A percentile compares a stretch with the other conserved stretches of the same genome.
Conservation (phyloP, 2,888 invertebrate genomes). For the Luperina nickerlii region DNA sequence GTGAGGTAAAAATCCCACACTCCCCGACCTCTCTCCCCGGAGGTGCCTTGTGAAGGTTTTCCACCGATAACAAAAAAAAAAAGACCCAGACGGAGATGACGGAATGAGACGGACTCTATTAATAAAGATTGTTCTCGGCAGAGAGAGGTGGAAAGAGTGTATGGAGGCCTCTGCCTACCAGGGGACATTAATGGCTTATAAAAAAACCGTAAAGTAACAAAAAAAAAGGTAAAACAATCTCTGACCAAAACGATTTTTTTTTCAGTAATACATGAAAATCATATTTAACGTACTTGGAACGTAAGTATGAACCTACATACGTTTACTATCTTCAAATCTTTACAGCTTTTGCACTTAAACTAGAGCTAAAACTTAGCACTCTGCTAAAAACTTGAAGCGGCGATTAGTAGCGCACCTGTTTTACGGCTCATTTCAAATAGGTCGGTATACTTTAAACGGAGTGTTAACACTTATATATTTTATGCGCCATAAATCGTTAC, state of each 20-base stretch:
- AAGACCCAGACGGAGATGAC: background rate
- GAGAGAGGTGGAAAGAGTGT: background rate
- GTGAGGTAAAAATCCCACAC: no score
- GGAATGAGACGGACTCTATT: background rate
- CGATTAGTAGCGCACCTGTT: constrained; percentile 46
- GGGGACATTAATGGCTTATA: background rate
- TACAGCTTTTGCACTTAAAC: constrained; percentile 23
- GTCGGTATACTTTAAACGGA: constrained; percentile 38
- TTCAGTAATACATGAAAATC: background rate
- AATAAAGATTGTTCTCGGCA: background rate
- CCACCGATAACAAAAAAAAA: no score
- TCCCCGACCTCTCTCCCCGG: no score
- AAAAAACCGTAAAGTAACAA: no score
- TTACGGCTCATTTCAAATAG: constrained; percentile 33
- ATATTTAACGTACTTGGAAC: background rate
- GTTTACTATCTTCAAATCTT: constrained; percentile 8
- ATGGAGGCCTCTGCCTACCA: background rate
- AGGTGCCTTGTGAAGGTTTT: no score
- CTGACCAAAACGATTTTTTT: background rate
- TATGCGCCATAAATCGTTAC: constrained; percentile 33
- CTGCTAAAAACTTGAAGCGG: constrained; percentile 28
- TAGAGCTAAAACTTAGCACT: constrained; percentile 36
- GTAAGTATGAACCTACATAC: background rate
- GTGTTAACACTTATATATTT: constrained; percentile 39
- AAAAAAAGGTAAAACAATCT: background rate